Percentiles rank a stretch among this genome's conserved stretches.
Evolutionary conservation across 2,888 invertebrate genomes (phyloP).

Genomic region (Xestia c-nigrum): DNA sequence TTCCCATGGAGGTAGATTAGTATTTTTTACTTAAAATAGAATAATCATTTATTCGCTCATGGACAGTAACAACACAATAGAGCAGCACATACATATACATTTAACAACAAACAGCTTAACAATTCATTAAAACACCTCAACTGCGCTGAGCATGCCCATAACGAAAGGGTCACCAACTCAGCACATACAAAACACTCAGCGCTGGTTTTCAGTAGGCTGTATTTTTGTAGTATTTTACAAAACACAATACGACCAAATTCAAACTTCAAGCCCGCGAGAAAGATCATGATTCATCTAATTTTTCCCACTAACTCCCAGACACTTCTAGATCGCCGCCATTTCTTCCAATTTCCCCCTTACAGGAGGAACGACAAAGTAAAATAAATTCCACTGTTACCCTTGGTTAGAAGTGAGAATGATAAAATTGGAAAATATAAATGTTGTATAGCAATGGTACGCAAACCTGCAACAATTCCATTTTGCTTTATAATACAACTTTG

Average conservation of each 20-base stretch:
- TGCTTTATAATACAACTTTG: conserved; percentile 74
- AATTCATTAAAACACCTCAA: no score
- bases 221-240: neutral
- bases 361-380: conserved; percentile 58
- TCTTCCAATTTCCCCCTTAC: conserved; percentile 38
- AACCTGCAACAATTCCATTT: conserved; percentile 72
- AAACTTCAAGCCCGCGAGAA: conserved; percentile 6
- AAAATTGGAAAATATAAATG: conserved; percentile 75
- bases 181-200: no score
- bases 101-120: no score
- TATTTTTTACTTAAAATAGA: neutral
- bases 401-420: conserved; percentile 64
- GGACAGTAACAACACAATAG: no score
- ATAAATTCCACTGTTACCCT: conserved; percentile 64
- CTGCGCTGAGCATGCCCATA: no score
- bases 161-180: no score
- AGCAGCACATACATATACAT: no score
- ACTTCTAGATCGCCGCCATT: conserved; percentile 15
- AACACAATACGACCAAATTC: neutral
- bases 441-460: conserved; percentile 62
- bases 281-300: conserved; percentile 25
- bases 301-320: conserved; percentile 4
- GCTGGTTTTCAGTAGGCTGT: no score
- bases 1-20: neutral
- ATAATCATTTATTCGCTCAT: no score